Evolutionary conservation across 1,140 invertebrate genomes (phyloP).

Genomic region (Drosophila takahashii): DNA sequence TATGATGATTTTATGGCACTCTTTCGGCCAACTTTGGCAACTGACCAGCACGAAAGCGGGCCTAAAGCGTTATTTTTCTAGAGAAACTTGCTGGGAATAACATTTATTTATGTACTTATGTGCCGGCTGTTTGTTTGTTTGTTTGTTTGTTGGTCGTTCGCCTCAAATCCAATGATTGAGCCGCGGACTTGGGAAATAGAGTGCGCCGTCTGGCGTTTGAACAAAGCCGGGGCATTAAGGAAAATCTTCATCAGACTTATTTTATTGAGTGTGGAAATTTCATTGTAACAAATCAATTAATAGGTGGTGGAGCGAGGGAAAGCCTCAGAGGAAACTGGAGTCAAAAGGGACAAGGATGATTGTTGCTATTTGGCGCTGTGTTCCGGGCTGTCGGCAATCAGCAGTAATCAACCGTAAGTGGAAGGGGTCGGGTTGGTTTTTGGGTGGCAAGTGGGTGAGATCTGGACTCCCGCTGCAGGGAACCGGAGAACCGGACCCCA

Average conservation of each 20-base stretch:
- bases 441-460: conserved; percentile 5
- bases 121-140: conserved; percentile 10
- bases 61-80: conserved; percentile 33
- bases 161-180: conserved; percentile 38
- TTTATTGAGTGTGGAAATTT: conserved; percentile 77
- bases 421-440: conserved; percentile 2
- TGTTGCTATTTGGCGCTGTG: conserved; percentile 72
- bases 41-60: conserved; percentile 44
- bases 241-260: conserved; percentile 62
- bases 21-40: conserved; percentile 57
- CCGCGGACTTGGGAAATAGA: conserved; percentile 18
- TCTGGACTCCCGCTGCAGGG: conserved; percentile 10
- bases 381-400: conserved; percentile 77
- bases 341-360: conserved; percentile 48
- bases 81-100: conserved; percentile 31
- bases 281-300: conserved; percentile 81
- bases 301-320: conserved; percentile 24
- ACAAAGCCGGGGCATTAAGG: conserved; percentile 60
- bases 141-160: conserved; percentile 15
- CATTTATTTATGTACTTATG: conserved; percentile 45
- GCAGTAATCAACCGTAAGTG: conserved; percentile 73
- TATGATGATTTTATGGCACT: conserved; percentile 78
- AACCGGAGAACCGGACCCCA: conserved; percentile 21
- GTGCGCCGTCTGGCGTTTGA: conserved; percentile 41
- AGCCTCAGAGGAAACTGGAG: background rate